Base-by-base conservation (phyloP, 2,113 vertebrate genomes). In the Neotoma lepida region DNA sequence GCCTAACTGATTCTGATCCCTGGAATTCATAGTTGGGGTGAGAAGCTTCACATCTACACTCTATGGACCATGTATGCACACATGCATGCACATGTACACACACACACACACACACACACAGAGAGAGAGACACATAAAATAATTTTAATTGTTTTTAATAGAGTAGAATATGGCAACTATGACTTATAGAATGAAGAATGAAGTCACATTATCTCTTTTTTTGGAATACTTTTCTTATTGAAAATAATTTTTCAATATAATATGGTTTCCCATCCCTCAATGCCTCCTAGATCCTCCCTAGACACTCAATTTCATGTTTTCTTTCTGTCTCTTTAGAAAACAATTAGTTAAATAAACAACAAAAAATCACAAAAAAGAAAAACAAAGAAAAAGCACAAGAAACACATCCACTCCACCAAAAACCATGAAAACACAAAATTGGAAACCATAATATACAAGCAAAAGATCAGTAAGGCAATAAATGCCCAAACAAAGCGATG, bases 131-230 rank as follows among this genome's bases (percentile, higher is more conserved):
- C n/a, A n/a, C n/a, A n/a, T n/a, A n/a, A n/a, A 76, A 51, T 5
- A 58, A 58, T 39, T 58, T 64, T 63, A 84, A 8, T 88, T 33
- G 64, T 76, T 76, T 76, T 58, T 9, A 95, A 76, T 35, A 90
- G 95, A 63, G 51, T 63, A 64, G 61, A 92, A 86, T 22, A 46
- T 33, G 9, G 12, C 15, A 95, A 30, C 41, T 78, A 94, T 73
- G 39, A 90, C 1, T n/a, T 90, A 70, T 10, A 89, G 30, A 33
- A 74, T n/a, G n/a, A n/a, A n/a, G n/a, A n/a, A n/a, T 88, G 73
- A 92, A 14, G 51, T 77, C 35, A 95, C 13, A 93, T 39, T 51
- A 87, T 76, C 51, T 91, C 30, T 70, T 95, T 41, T n/a, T 84
- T n/a, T 33, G 35, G 13, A n/a, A 18, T 56, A 2, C 33, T 24